Conservation (phyloP, 37 sponge, comb jelly and placozoan species). For the Aplysina aerophoba region DNA sequence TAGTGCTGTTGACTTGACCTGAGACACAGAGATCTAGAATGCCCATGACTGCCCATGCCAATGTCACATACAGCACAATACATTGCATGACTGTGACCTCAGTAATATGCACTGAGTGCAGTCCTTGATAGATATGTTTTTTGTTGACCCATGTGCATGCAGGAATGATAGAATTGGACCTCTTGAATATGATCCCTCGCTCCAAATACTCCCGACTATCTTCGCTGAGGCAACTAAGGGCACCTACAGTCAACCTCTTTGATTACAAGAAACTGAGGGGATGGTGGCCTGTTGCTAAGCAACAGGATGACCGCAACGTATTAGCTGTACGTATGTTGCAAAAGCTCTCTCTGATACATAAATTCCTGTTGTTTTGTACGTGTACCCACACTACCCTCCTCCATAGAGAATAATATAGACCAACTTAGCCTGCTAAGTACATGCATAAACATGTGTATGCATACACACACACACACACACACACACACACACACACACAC, state of each 20-base stretch:
- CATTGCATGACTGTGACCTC: too few relatives aligned
- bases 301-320: neutral
- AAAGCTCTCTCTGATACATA: too few relatives aligned
- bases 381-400: too few relatives aligned
- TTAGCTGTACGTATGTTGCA: neutral
- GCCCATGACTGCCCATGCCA: too few relatives aligned
- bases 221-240: constrained; percentile 64
- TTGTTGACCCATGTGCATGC: too few relatives aligned
- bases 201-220: neutral
- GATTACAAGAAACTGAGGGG: constrained; percentile 56
- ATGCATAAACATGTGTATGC: neutral
- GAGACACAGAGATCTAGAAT: too few relatives aligned
- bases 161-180: neutral
- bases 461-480: too few relatives aligned
- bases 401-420: too few relatives aligned
- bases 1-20: too few relatives aligned
- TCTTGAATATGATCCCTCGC: neutral
- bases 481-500: neutral
- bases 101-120: too few relatives aligned
- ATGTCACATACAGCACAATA: too few relatives aligned
- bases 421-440: neutral
- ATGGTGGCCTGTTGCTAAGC: constrained; percentile 59
- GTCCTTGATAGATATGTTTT: constrained; percentile 26
- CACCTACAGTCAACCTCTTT: constrained; percentile 44
- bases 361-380: too few relatives aligned